Percentiles rank a stretch among this genome's conserved stretches.
These are phyloP conservation scores for Drosophila incognita DNA, from an alignment of 2,888 invertebrate species.

Conservation along the genomic window DNA sequence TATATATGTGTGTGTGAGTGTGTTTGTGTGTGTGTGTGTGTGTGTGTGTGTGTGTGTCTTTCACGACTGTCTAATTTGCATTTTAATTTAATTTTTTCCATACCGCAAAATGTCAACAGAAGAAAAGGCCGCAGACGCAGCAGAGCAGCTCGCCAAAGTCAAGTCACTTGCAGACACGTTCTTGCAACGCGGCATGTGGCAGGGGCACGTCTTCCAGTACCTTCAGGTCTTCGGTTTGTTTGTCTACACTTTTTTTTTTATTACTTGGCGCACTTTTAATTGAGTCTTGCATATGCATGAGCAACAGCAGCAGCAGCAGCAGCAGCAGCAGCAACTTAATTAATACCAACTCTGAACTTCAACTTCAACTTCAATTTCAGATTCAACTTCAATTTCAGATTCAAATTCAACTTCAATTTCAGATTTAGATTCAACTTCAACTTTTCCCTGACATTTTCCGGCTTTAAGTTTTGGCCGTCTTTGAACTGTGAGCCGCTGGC, in stretches of 20 bases:
- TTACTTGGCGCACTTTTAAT: slow-evolving; percentile 72
- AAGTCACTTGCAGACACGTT: slow-evolving; percentile 73
- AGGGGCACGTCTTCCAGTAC: slow-evolving; percentile 20
- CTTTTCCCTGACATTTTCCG: slow-evolving; percentile 1
- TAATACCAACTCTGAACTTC: slow-evolving; percentile 71
- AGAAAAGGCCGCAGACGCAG: slow-evolving; percentile 74
- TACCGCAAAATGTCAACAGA: slow-evolving; percentile 82
- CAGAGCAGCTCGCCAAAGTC: slow-evolving; percentile 62
- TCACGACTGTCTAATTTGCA: slow-evolving; percentile 80
- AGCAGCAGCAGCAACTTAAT: slow-evolving; percentile 62
- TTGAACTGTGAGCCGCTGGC: slow-evolving; percentile 19
- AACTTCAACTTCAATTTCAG: slow-evolving; percentile 26
- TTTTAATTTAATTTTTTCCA: slow-evolving; percentile 84
- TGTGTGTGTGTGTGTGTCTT: slow-evolving; percentile 4
- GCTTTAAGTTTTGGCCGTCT: slow-evolving; percentile 18
- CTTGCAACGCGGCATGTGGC: slow-evolving; percentile 19
- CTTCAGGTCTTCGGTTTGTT: slow-evolving; percentile 57
- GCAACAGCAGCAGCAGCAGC: slow-evolving; percentile 26
- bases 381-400: slow-evolving; percentile 53
- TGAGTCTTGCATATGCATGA: slow-evolving; percentile 81
- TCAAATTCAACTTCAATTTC: slow-evolving; percentile 54
- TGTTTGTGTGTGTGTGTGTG: not conserved
- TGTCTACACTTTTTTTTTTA: slow-evolving; percentile 66
- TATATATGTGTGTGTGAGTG: too few relatives aligned
- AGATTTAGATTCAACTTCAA: slow-evolving; percentile 1